Base-by-base conservation (phyloP, 2,797 vertebrate genomes). In the Channallabes apus region DNA sequence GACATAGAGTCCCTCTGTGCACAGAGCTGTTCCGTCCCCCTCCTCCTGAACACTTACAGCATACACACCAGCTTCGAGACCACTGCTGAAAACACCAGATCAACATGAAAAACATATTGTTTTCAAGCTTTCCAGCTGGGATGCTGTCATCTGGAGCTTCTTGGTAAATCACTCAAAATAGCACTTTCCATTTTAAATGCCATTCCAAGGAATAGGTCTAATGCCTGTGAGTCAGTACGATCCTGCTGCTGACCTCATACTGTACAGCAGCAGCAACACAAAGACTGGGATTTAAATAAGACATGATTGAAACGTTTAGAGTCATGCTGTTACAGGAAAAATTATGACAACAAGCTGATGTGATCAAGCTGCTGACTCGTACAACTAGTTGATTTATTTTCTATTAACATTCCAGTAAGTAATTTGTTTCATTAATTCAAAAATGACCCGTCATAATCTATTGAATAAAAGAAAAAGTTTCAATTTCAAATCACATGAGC, bases 1-100 rank as follows among this genome's bases (percentile, higher is more conserved):
- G 71, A 87, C 87, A 88, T 9, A 76, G 54, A 75, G 58, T 17
- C 77, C 73, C 73, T 86, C 77, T 86, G 84, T 87, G 80, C 80
- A 77, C 24, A 2, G 38, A 87, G 82, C 79, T 85, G 59, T 46
- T 75, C 22, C 6, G 46, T 24, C 46, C 12, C 15, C 54, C 8
- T 35, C 51, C 82, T 75, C 24, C 18, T 59, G 32, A 59, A 67
- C 64, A 18, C 64, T 69, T 20, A 51, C 18, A 22, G 6, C 3
- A 15, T 41, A 4, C 65, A 58, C 22, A 1, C 17, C 35, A 38
- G 61, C 75, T 71, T 69, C 69, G 51, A 20, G 76, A 35, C 58
- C 24, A 14, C 81, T 27, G n/a, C 17, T 56, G 22, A 35, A 69
- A 35, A 77, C 67, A 80, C 67, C 6, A 80, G 58, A 78, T 62